Evolutionary conservation across 2,113 vertebrate species (phyloP).

Genomic region (Platichthys stellatus): DNA sequence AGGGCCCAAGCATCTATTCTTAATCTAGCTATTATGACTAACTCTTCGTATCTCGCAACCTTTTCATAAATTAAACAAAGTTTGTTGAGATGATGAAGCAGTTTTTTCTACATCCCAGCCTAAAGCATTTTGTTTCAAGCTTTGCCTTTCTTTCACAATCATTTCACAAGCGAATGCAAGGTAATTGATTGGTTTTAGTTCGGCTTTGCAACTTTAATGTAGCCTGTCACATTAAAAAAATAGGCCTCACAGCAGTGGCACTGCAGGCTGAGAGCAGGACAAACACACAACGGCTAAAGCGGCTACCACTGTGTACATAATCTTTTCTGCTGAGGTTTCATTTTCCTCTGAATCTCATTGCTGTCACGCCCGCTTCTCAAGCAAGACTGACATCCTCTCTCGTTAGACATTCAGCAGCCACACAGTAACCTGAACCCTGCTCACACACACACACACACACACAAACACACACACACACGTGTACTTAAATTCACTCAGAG

Average conservation of each 20-base stretch:
- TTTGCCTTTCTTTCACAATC: background rate
- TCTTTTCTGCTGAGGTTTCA: conserved; percentile 70
- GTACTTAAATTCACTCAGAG: conserved; percentile 12
- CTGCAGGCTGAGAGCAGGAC: conserved; percentile 2
- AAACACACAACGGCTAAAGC: conserved; percentile 25
- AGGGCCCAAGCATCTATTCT: too few relatives aligned
- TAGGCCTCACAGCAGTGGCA: background rate
- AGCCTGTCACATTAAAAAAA: conserved; percentile 2
- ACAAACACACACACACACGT: conserved; percentile 3
- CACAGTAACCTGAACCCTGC: conserved; percentile 64
- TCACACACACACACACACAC: conserved; percentile 16
- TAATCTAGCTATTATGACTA: too few relatives aligned
- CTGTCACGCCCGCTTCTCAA: conserved; percentile 69
- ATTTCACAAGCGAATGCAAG: background rate
- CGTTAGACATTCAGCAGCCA: conserved; percentile 78
- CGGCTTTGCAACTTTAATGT: background rate
- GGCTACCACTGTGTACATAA: conserved; percentile 42
- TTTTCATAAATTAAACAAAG: too few relatives aligned
- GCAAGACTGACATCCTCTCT: conserved; percentile 73
- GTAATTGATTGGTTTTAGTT: background rate
- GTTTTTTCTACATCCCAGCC: too few relatives aligned
- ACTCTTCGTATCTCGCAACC: too few relatives aligned
- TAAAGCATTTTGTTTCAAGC: background rate
- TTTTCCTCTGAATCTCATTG: conserved; percentile 72
- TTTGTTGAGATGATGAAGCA: too few relatives aligned